A percentile compares a stretch with the other conserved stretches of the same genome.
Conservation (phyloP, 2,888 invertebrate species). For the Stegana nigrithorax region DNA sequence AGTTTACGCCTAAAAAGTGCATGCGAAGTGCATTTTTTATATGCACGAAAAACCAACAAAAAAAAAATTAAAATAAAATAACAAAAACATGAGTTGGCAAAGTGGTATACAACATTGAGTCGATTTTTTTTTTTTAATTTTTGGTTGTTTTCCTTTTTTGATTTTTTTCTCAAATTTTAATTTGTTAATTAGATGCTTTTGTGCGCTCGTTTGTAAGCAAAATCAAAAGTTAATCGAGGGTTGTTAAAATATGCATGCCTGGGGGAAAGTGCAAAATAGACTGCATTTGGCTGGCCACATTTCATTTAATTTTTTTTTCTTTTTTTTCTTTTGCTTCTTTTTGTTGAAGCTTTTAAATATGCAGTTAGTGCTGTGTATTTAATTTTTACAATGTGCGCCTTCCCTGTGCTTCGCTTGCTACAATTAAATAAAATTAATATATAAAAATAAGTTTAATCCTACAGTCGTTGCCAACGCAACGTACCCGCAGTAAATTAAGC, state of each 20-base stretch:
- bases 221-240: constrained; percentile 29
- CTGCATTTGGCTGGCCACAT: not conserved
- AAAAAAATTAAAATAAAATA: not conserved
- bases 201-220: constrained; percentile 32
- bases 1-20: constrained; percentile 51
- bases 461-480: too few species aligned
- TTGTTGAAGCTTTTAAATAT: not conserved
- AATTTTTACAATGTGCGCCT: not conserved
- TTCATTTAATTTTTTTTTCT: not conserved
- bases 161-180: constrained; percentile 48
- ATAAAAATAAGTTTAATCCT: too few species aligned
- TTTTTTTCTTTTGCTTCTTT: not conserved
- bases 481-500: not conserved
- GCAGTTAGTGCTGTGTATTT: too few species aligned
- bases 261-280: not conserved
- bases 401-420: not conserved
- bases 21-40: constrained; percentile 53
- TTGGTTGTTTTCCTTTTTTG: constrained; percentile 21
- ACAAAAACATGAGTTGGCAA: not conserved
- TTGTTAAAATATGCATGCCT: not conserved
- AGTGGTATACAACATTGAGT: not conserved
- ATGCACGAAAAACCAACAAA: not conserved
- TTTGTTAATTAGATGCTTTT: constrained; percentile 58
- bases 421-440: not conserved
- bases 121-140: not conserved